A percentile compares a stretch with the other conserved stretches of the same genome.
Evolutionary conservation across 2,888 invertebrate genomes (phyloP).

Genomic region (Eugnorisma glareosa): DNA sequence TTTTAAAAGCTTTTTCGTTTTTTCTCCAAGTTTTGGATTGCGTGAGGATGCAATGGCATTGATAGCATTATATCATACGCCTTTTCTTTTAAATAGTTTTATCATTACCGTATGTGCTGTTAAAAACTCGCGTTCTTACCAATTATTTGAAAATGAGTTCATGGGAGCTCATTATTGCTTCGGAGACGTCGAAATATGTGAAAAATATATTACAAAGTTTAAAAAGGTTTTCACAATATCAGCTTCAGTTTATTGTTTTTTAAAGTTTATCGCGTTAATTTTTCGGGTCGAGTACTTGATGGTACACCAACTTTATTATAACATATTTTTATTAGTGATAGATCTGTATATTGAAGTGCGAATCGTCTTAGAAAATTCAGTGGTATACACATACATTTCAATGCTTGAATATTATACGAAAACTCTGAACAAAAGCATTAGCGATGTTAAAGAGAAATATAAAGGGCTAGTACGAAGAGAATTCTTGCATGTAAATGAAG

Average conservation of each 20-base stretch:
- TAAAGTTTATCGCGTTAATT: background rate
- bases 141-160: conserved; percentile 6
- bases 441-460: background rate
- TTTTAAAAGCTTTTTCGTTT: background rate
- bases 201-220: conserved; percentile 8
- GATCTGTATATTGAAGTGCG: conserved; percentile 1
- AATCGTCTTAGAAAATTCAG: background rate
- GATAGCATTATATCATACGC: background rate
- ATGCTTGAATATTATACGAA: conserved; percentile 1
- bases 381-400: conserved; percentile 11
- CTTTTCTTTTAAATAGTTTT: background rate
- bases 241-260: background rate
- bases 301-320: too few species aligned
- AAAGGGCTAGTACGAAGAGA: background rate
- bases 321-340: background rate
- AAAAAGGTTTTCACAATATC: background rate
- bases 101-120: background rate
- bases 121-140: background rate
- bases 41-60: background rate
- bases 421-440: background rate
- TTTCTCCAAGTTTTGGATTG: background rate
- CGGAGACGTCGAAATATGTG: background rate
- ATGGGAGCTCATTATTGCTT: background rate
- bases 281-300: background rate
- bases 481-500: background rate